A percentile compares a stretch with the other conserved stretches of the same genome.
Conservation (phyloP, 2,888 invertebrate genomes). For the Luperina nickerlii region DNA sequence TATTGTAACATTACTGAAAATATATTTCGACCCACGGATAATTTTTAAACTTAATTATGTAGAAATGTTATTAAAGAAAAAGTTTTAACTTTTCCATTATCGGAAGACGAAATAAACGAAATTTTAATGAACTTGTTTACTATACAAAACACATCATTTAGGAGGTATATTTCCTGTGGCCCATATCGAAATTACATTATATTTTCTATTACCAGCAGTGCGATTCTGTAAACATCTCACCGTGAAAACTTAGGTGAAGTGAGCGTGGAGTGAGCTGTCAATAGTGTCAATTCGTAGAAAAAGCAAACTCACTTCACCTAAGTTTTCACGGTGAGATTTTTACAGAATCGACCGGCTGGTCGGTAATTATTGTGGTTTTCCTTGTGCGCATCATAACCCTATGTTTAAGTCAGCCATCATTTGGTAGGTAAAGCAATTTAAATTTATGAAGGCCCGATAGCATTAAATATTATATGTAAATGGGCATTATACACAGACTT, state of each 20-base stretch:
- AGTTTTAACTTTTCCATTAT: constrained; percentile 30
- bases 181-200: not conserved
- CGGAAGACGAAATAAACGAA: constrained; percentile 12
- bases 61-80: constrained; percentile 31
- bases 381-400: not conserved
- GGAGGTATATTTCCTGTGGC: not conserved
- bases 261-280: too few relatives aligned
- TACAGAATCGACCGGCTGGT: too few relatives aligned
- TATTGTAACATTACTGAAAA: constrained; percentile 34
- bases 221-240: too few relatives aligned
- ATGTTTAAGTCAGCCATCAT: not conserved
- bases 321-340: too few relatives aligned
- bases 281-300: too few relatives aligned
- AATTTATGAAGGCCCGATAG: not conserved
- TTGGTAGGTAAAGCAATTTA: not conserved
- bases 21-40: not conserved
- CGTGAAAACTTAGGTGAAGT: too few relatives aligned
- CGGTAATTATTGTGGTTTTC: not conserved
- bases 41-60: constrained; percentile 14
- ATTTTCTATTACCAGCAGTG: not conserved
- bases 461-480: constrained; percentile 26
- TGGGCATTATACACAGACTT: constrained; percentile 6
- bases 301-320: too few relatives aligned
- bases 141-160: constrained; percentile 7
- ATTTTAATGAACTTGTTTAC: constrained; percentile 19